phyloP scores from a whole-genome alignment of 1,140 invertebrate species.

The Lycorma delicatula region DNA sequence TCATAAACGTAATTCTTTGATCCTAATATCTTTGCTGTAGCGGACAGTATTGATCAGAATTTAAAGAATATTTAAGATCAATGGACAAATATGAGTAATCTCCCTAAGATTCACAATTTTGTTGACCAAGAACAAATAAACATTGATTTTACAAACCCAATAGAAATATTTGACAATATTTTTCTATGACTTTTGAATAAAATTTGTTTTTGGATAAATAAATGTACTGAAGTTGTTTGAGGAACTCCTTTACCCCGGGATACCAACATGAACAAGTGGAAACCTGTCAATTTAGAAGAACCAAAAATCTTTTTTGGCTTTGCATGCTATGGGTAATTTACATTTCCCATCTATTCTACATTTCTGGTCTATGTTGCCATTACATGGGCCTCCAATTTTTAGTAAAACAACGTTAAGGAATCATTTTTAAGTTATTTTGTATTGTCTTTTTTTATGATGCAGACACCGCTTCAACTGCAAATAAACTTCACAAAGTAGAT shows the following conservation, averaged over 20 bases:
- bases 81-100: conserved; percentile 1
- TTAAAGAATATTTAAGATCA: too few species aligned
- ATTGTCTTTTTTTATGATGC: not conserved
- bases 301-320: not conserved
- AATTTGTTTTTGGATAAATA: not conserved
- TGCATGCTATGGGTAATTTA: not conserved
- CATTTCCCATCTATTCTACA: conserved; percentile 1
- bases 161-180: conserved; percentile 5
- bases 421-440: not conserved
- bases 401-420: not conserved
- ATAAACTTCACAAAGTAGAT: not conserved
- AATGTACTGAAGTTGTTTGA: not conserved
- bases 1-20: too few species aligned
- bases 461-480: not conserved
- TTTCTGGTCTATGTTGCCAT: not conserved
- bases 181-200: not conserved
- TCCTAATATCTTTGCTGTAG: too few species aligned
- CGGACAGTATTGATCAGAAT: too few species aligned
- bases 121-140: conserved; percentile 1
- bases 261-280: conserved; percentile 8
- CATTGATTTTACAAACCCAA: conserved; percentile 1
- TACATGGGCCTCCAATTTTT: not conserved
- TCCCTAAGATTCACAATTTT: conserved; percentile 6
- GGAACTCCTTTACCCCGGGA: not conserved
- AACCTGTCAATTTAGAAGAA: not conserved